A percentile compares a stretch with the other conserved stretches of the same genome.
Evolutionary conservation across 1,140 invertebrate species (phyloP).

Genomic region (Temnothorax curvispinosus): DNA sequence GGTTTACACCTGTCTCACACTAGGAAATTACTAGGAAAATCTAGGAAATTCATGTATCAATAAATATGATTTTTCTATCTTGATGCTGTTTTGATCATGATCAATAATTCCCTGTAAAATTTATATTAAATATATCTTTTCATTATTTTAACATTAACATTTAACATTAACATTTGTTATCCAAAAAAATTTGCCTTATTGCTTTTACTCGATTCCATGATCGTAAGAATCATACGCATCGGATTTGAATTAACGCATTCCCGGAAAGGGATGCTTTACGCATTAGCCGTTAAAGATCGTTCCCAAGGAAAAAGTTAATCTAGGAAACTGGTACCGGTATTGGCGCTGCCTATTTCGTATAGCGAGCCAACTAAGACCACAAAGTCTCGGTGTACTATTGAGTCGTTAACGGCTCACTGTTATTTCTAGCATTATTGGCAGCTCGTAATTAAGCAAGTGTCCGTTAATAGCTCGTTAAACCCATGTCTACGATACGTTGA

Average conservation of each 20-base stretch:
- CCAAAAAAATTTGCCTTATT: neutral
- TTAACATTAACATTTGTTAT: neutral
- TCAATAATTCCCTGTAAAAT: neutral
- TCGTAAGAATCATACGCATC: neutral
- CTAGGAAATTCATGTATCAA: neutral
- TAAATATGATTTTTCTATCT: neutral
- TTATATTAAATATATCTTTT: neutral
- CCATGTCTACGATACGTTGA: neutral
- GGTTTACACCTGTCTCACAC: neutral
- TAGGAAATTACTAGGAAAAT: neutral
- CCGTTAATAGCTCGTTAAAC: conserved; percentile 71
- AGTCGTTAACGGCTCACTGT: conserved; percentile 70
- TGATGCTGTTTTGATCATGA: neutral
- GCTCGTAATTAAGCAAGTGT: conserved; percentile 67
- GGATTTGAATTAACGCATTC: conserved; percentile 15
- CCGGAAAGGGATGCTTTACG: neutral
- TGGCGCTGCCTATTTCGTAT: conserved; percentile 18
- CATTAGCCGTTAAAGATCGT: neutral
- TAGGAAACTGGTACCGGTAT: conserved; percentile 33
- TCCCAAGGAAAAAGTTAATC: conserved; percentile 45
- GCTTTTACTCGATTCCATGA: neutral
- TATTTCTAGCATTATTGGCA: conserved; percentile 50
- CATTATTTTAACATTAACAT: neutral
- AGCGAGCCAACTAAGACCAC: neutral
- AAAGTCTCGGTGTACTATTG: conserved; percentile 52